Evolutionary conservation across 1,140 invertebrate species (phyloP).

Genomic region (Helicorthomorpha holstii): DNA sequence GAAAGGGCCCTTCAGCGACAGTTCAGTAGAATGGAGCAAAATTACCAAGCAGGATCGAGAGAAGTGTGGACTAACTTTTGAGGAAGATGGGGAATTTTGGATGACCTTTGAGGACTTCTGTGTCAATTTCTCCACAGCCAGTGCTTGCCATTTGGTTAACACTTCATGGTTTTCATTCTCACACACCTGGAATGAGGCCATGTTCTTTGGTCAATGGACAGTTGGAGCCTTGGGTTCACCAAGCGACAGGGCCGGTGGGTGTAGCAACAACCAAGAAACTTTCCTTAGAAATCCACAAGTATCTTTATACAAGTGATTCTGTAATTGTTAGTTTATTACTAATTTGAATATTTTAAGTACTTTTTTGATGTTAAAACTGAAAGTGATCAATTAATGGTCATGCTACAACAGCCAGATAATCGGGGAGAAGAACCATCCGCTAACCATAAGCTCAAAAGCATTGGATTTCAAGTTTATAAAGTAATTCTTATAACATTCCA

Average conservation of each 20-base stretch:
- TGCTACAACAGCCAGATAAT: constrained; percentile 34
- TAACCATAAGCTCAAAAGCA: constrained; percentile 25
- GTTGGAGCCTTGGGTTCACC: constrained; percentile 21
- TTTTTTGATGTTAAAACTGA: constrained; percentile 32
- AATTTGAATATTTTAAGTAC: constrained; percentile 22
- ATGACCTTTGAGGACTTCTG: constrained; percentile 37
- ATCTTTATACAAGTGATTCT: neutral
- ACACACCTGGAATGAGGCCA: constrained; percentile 35
- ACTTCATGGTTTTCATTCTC: constrained; percentile 35
- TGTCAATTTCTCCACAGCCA: constrained; percentile 33
- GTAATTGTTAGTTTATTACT: neutral
- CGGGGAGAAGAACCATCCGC: constrained; percentile 19
- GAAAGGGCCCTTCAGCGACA: constrained; percentile 41
- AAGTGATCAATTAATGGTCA: constrained; percentile 35
- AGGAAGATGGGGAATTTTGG: constrained; percentile 42
- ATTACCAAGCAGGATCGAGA: constrained; percentile 32
- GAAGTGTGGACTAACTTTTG: constrained; percentile 34
- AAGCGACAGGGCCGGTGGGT: constrained; percentile 35
- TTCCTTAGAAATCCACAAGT: constrained; percentile 44
- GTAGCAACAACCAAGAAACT: constrained; percentile 34
- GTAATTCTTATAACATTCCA: too few relatives aligned
- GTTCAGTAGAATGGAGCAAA: constrained; percentile 33
- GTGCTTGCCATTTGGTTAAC: constrained; percentile 38
- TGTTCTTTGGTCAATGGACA: constrained; percentile 31
- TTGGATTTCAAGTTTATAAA: constrained; percentile 39